Conservation (phyloP, 2,888 invertebrate genomes). For the Harpagoxenus sublaevis region DNA sequence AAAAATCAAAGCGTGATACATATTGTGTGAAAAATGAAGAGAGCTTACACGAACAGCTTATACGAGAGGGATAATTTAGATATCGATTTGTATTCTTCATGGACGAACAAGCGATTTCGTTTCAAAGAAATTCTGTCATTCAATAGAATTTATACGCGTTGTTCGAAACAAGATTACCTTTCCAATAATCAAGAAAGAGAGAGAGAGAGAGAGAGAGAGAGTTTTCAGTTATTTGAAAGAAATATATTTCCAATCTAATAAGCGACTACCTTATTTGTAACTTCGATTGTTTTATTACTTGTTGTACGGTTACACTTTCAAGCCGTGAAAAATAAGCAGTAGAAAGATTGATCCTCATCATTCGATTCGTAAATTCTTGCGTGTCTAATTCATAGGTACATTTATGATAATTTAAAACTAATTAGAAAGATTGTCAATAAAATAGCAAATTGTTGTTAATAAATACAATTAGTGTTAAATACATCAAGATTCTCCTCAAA, state of each 20-base stretch:
- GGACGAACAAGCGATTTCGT: background rate
- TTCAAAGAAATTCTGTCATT: too few relatives aligned
- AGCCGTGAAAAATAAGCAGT: background rate
- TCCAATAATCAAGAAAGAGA: background rate
- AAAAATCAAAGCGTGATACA: background rate
- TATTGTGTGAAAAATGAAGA: background rate
- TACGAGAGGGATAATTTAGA: background rate
- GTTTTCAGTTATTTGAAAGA: background rate
- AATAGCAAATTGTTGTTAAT: background rate
- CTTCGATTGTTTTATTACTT: background rate
- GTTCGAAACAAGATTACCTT: background rate
- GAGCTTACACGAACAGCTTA: background rate
- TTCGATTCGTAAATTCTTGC: background rate
- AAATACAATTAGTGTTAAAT: conserved; percentile 1
- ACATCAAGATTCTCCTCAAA: background rate
- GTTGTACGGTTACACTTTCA: background rate
- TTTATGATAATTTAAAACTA: background rate
- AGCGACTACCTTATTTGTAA: background rate
- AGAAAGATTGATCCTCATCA: background rate
- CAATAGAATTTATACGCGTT: background rate
- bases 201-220: too few relatives aligned
- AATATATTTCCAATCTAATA: background rate
- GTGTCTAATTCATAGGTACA: background rate
- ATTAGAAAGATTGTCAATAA: background rate
- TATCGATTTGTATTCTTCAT: background rate